Base-by-base conservation (phyloP, 1,140 invertebrate species). In the Dreissena polymorpha region DNA sequence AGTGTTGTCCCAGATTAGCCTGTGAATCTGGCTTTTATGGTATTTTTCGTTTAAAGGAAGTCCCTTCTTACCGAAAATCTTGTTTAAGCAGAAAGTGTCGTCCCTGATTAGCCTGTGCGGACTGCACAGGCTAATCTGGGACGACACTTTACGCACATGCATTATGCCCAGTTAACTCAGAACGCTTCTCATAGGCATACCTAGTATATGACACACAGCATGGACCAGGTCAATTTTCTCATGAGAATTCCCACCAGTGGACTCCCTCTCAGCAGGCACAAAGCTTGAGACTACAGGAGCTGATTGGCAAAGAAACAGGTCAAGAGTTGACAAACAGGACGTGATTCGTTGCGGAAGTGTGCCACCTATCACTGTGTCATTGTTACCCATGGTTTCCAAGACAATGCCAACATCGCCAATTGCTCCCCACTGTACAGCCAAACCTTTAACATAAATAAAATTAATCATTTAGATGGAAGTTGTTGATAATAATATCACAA, bases 351-450 rank as follows among this genome's bases (percentile, higher is more conserved):
- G 98, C 6, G 98, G 98, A 75, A 98, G 87, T 10, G 98, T 98
- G 73, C 98, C 98, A 77, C 97, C 97, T 74, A 99, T 95, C 74
- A 97, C 97, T 0, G 95, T 96, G n/a, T 98, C 97, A 90, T 98
- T 97, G 63, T 96, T 95, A 27, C 96, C 96, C 94, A 98, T 96
- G 51, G 95, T 96, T 84, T 98, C 97, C 82, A 97, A 91, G 73
- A 99, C 95, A 27, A 99, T 93, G 79, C 98, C 98, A 25, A 99
- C 98, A 93, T 99, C 98, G 84, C 97, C 98, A 89, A 99, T 97
- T 63, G 98, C 97, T 87, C 98, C 98, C 98, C 98, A 99, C 92
- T 99, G 98, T 85, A 99, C 97, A 29, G 98, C 97, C 21, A 98
- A 89, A 83, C 93, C 94, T 88, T 64, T 16, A 64, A 77, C 13